phyloP scores from a whole-genome alignment of 2,888 invertebrate species.

The Trichopria drosophilae region DNA sequence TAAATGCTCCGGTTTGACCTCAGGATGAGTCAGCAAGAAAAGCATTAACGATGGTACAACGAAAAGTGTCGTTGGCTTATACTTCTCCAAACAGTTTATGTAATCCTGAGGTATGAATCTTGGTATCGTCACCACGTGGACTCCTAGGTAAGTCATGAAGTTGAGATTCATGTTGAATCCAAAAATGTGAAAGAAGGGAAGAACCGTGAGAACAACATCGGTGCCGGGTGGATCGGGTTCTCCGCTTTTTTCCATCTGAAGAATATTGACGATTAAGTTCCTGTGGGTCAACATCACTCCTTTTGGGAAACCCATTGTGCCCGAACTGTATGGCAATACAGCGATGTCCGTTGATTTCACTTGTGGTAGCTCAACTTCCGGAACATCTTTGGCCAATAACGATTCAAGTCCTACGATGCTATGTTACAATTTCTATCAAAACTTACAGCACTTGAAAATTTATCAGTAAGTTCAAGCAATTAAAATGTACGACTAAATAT shows the following conservation, averaged over 20 bases:
- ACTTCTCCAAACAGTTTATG: constrained; percentile 66
- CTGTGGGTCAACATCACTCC: constrained; percentile 75
- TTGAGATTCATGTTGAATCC: constrained; percentile 73
- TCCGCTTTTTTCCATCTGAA: constrained; percentile 59
- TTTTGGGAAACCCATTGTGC: constrained; percentile 82
- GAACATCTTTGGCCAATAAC: too few species aligned
- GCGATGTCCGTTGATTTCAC: constrained; percentile 37
- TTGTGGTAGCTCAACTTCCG: constrained; percentile 55
- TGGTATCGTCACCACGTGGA: constrained; percentile 69
- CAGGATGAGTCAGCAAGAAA: constrained; percentile 74
- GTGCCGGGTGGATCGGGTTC: constrained; percentile 61
- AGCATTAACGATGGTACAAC: constrained; percentile 78
- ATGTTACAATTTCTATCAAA: too few species aligned
- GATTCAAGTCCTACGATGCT: too few species aligned
- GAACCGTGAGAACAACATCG: constrained; percentile 65
- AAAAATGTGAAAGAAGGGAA: constrained; percentile 81
- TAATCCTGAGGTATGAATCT: constrained; percentile 75
- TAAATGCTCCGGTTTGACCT: constrained; percentile 69
- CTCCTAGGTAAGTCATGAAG: constrained; percentile 64
- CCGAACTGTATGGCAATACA: constrained; percentile 61
- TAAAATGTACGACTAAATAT: too few species aligned
- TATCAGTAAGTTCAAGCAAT: too few species aligned
- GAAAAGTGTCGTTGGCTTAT: constrained; percentile 67
- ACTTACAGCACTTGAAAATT: too few species aligned
- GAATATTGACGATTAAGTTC: constrained; percentile 66